Evolutionary conservation across 2,113 vertebrate genomes (phyloP).

Genomic region (Bubo blakistoni): DNA sequence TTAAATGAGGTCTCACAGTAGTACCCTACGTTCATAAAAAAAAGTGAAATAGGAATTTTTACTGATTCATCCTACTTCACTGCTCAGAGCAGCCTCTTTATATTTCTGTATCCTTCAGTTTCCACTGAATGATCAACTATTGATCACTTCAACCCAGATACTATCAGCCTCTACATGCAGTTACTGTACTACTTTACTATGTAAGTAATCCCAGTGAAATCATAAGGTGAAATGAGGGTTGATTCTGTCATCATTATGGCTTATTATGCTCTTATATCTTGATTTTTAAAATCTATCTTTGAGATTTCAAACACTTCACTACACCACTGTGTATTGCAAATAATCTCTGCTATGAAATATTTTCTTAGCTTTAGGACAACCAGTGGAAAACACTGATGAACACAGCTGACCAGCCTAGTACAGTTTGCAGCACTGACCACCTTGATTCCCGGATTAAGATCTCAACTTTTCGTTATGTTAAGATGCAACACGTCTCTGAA

Average conservation of each 20-base stretch:
- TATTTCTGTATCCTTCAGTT: not conserved
- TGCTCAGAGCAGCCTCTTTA: not conserved
- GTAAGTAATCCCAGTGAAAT: not conserved
- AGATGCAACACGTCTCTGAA: not conserved
- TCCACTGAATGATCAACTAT: not conserved
- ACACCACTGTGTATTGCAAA: not conserved
- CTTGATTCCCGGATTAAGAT: not conserved
- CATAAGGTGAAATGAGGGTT: not conserved
- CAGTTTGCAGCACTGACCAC: not conserved
- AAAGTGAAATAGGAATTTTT: not conserved
- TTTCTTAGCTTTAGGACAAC: not conserved
- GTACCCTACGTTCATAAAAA: not conserved
- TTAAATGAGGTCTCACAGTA: not conserved
- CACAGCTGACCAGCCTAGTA: not conserved
- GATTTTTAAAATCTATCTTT: not conserved
- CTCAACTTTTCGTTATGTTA: not conserved
- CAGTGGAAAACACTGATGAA: not conserved
- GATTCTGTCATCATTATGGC: not conserved
- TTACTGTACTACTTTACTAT: not conserved
- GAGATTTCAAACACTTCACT: not conserved
- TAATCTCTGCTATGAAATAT: not conserved
- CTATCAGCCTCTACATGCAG: not conserved
- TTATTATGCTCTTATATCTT: not conserved
- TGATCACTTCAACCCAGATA: not conserved
- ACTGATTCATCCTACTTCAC: not conserved